Base-by-base conservation (phyloP, 2,113 vertebrate species). In the Ceyx melanurus region DNA sequence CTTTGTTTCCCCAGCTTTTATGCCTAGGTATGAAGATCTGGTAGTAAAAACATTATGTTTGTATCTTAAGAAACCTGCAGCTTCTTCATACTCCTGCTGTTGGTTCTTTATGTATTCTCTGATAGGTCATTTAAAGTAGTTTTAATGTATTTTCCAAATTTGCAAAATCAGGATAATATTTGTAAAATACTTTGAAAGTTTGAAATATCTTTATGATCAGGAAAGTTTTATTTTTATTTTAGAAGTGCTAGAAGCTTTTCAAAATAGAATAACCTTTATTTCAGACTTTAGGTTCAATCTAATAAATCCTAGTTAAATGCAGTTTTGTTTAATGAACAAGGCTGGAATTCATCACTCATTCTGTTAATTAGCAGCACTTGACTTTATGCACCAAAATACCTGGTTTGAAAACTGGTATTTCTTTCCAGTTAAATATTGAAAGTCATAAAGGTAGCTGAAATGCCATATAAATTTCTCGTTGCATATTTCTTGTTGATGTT, bases 341-440 rank as follows among this genome's bases (percentile, higher is more conserved):
- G 56, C 78, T 94, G 77, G 86, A 86, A 96, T 94, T 97, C 51
- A 82, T 96, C 56, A 77, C n/a, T 97, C 60, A 79, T 96, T 94
- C 79, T 91, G 42, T 87, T 96, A 95, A 94, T 97, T 96, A 96
- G 76, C 61, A 92, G 79, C 75, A 86, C 81, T 97, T 97, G 89
- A 95, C 85, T 97, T 97, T 90, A 67, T 91, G 62, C 62, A 86
- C 66, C 75, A 54, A 96, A 94, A 88, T 90, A 42, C 74, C 62
- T 86, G 62, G 86, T 97, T 92, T 92, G 26, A 82, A 96, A 90
- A 73, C 40, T 73, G 56, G 51, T 90, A 74, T 29, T 95, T 92
- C 68, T 85, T 96, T 57, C 8, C 62, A 88, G 78, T 60, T 91
- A 82, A 78, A 82, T 7, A 48, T 62, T 90, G 92, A 18, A 19